phyloP scores from a whole-genome alignment of 2,888 invertebrate species.

The Callinectes sapidus region DNA sequence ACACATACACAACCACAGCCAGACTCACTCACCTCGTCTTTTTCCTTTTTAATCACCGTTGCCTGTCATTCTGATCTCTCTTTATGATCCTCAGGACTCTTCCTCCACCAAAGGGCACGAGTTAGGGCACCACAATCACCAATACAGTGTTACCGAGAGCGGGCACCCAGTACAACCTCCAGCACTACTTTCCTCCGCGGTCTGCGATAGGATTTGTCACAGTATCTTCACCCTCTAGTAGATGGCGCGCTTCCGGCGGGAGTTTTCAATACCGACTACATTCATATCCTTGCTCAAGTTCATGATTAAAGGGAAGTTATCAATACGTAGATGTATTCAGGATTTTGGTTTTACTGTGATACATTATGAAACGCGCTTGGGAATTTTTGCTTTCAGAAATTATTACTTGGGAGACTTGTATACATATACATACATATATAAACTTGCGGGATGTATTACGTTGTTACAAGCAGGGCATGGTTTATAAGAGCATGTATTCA shows the following conservation, averaged over 20 bases:
- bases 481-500: too few species aligned
- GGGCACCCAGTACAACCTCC: not conserved
- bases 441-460: too few species aligned
- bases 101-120: not conserved
- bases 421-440: too few species aligned
- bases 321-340: too few species aligned
- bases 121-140: not conserved
- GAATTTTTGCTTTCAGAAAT: too few species aligned
- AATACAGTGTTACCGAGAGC: not conserved
- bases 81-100: not conserved
- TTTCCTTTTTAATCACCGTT: not conserved
- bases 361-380: too few species aligned
- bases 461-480: too few species aligned
- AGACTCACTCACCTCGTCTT: constrained; percentile 13
- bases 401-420: too few species aligned
- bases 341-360: too few species aligned
- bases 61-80: not conserved
- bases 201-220: not conserved
- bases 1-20: not conserved
- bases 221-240: not conserved
- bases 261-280: not conserved
- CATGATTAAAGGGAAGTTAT: too few species aligned
- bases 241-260: not conserved
- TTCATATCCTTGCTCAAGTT: not conserved
- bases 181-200: not conserved